These are phyloP conservation scores for Xyrichtys novacula DNA, from an alignment of 2,797 vertebrate species.

Conservation along the genomic window DNA sequence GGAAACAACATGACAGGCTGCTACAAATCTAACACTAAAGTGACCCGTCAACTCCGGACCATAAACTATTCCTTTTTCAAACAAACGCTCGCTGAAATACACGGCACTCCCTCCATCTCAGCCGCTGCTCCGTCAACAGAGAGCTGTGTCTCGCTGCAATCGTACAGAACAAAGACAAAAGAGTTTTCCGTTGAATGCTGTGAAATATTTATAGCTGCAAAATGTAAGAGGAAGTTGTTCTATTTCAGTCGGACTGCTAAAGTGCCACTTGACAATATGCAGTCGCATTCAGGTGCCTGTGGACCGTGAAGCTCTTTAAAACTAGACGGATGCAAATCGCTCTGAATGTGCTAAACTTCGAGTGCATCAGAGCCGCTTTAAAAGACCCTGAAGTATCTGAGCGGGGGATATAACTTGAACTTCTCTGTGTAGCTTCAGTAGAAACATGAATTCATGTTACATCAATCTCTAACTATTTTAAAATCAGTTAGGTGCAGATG, in stretches of 20 bases:
- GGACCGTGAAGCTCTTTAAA: slow-evolving; percentile 6
- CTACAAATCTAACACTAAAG: slow-evolving; percentile 15
- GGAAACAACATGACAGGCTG: slow-evolving; percentile 6
- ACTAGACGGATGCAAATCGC: not conserved
- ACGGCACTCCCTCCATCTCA: slow-evolving; percentile 1
- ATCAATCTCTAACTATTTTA: slow-evolving; percentile 11
- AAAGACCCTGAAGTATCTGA: not conserved
- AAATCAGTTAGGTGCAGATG: slow-evolving; percentile 25
- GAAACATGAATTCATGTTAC: slow-evolving; percentile 28
- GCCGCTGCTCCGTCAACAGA: not conserved
- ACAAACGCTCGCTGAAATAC: not conserved
- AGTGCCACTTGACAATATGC: slow-evolving; percentile 41
- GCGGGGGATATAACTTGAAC: slow-evolving; percentile 5
- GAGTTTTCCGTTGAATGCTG: slow-evolving; percentile 44
- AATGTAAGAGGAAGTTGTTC: slow-evolving; percentile 45
- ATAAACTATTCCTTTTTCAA: slow-evolving; percentile 10
- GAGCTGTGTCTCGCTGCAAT: slow-evolving; percentile 17
- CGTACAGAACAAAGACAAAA: slow-evolving; percentile 48
- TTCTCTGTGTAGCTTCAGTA: not conserved
- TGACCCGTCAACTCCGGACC: slow-evolving; percentile 10
- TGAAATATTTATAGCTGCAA: slow-evolving; percentile 58
- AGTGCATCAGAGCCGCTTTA: not conserved
- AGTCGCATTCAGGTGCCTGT: slow-evolving; percentile 13
- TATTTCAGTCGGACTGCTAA: slow-evolving; percentile 31
- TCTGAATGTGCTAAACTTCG: slow-evolving; percentile 10